Conservation (phyloP, 2,888 invertebrate genomes). For the Steinernema carpocapsae region DNA sequence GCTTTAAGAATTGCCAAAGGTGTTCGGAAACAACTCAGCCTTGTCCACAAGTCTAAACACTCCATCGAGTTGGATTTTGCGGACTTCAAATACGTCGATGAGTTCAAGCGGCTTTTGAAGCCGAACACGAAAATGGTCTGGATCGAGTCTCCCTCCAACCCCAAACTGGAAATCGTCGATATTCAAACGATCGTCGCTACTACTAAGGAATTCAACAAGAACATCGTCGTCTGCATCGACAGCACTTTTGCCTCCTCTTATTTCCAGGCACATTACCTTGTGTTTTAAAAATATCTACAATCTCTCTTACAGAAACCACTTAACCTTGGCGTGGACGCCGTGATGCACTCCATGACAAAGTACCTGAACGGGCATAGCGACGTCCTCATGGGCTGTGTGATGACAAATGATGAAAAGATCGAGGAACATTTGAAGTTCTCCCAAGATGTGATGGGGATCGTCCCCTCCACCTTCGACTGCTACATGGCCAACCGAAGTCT, state of each 20-base stretch:
- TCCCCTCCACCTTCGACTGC: slow-evolving; percentile 94
- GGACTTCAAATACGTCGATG: slow-evolving; percentile 76
- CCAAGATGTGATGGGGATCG: slow-evolving; percentile 80
- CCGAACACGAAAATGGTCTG: slow-evolving; percentile 85
- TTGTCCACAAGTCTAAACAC: neutral
- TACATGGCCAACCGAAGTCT: slow-evolving; percentile 83
- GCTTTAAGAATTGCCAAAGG: neutral
- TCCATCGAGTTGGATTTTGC: neutral
- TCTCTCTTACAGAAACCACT: slow-evolving; percentile 78
- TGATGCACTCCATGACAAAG: slow-evolving; percentile 88
- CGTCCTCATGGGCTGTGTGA: slow-evolving; percentile 88
- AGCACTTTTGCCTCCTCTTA: slow-evolving; percentile 80
- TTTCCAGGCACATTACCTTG: slow-evolving; percentile 39
- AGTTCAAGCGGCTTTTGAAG: slow-evolving; percentile 77
- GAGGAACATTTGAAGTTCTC: slow-evolving; percentile 78
- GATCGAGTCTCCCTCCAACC: slow-evolving; percentile 93
- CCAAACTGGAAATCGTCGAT: slow-evolving; percentile 83
- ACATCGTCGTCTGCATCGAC: slow-evolving; percentile 78
- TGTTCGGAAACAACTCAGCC: slow-evolving; percentile 14
- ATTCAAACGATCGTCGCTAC: slow-evolving; percentile 75
- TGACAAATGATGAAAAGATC: slow-evolving; percentile 78
- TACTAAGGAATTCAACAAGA: slow-evolving; percentile 71
- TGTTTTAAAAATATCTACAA: neutral
- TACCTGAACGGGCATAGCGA: slow-evolving; percentile 97
- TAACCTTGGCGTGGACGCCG: slow-evolving; percentile 85